These are phyloP conservation scores for Steatornis caripensis DNA, from an alignment of 2,113 vertebrate species.

Conservation along the genomic window DNA sequence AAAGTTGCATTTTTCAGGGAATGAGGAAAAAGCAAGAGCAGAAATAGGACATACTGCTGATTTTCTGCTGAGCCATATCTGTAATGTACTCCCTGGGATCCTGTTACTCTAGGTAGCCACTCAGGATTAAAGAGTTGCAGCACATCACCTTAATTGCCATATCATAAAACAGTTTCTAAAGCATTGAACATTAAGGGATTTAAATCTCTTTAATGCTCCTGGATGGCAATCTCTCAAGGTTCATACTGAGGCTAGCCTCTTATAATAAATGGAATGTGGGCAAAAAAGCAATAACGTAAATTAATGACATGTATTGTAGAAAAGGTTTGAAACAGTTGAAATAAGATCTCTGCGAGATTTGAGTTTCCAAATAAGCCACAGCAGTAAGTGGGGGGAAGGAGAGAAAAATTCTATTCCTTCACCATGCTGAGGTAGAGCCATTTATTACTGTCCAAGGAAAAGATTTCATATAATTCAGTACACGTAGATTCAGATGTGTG, in stretches of 20 bases:
- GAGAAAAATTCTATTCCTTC: neutral
- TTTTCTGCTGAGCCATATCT: constrained; percentile 8
- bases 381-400: neutral
- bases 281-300: neutral
- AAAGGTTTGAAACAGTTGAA: constrained; percentile 14
- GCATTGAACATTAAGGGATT: constrained; percentile 40
- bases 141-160: constrained; percentile 44
- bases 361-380: constrained; percentile 3
- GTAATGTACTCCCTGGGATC: neutral
- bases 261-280: constrained; percentile 22
- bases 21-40: neutral
- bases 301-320: neutral
- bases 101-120: neutral
- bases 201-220: constrained; percentile 48
- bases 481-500: neutral
- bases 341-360: neutral
- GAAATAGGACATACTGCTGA: neutral
- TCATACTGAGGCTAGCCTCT: constrained; percentile 23
- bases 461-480: neutral
- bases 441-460: neutral
- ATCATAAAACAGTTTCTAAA: constrained; percentile 50
- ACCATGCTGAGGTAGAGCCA: neutral
- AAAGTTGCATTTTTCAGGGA: neutral
- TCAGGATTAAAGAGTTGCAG: neutral
- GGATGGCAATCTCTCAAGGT: constrained; percentile 12